Evolutionary conservation across 2,797 vertebrate genomes (phyloP).

Genomic region (Centroberyx gerrardi): DNA sequence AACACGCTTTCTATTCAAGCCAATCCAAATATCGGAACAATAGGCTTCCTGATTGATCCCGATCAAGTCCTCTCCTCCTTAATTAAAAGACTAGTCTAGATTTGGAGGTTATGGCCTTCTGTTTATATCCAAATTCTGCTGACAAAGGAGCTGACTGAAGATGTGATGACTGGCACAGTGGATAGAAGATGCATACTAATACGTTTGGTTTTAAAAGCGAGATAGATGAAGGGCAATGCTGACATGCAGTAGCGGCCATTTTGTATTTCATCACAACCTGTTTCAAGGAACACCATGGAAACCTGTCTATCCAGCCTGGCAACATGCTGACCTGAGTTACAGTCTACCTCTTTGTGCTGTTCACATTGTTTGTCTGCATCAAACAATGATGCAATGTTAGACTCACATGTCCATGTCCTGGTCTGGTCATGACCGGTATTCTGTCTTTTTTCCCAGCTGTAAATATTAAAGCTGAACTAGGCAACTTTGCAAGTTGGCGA

Average conservation of each 20-base stretch:
- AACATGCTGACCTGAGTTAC: background rate
- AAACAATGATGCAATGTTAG: background rate
- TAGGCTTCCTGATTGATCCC: background rate
- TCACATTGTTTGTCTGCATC: background rate
- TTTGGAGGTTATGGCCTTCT: constrained; percentile 1
- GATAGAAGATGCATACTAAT: background rate
- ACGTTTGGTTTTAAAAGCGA: constrained; percentile 3
- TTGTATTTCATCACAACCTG: background rate
- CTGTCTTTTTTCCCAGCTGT: no score
- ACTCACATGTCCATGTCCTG: background rate
- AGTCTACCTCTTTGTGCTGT: background rate
- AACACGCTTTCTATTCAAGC: background rate
- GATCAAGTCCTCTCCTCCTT: background rate
- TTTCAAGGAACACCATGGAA: background rate
- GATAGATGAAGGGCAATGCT: background rate
- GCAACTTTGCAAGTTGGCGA: no score
- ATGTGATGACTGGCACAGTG: background rate
- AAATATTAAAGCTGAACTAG: no score
- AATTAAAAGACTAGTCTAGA: background rate
- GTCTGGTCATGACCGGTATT: no score
- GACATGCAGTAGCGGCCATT: background rate
- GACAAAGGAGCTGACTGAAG: constrained; percentile 13
- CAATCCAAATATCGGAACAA: constrained; percentile 4
- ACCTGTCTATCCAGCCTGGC: background rate
- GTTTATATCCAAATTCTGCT: constrained; percentile 9